These are phyloP conservation scores for Apodemia zela DNA, from an alignment of 2,888 invertebrate genomes.

Conservation along the genomic window DNA sequence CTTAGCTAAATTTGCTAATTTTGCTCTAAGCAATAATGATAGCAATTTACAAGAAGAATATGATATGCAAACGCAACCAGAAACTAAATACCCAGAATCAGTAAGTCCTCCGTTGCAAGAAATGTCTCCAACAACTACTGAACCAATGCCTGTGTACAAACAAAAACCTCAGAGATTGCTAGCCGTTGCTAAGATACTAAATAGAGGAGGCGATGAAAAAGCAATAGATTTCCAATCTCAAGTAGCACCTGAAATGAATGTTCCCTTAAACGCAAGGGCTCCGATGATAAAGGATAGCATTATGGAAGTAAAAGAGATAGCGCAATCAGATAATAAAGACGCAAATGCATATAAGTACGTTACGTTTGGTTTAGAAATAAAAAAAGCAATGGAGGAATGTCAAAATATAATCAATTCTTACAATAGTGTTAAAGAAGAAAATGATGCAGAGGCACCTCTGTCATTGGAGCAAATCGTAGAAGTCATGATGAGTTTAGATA, in stretches of 20 bases:
- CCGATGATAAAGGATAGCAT: constrained; percentile 33
- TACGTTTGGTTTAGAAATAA: constrained; percentile 65
- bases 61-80: constrained; percentile 31
- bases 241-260: constrained; percentile 44
- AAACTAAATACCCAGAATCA: constrained; percentile 56
- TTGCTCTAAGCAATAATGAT: constrained; percentile 49
- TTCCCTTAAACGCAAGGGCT: constrained; percentile 52
- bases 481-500: constrained; percentile 66
- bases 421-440: constrained; percentile 50
- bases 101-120: constrained; percentile 70
- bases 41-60: constrained; percentile 37
- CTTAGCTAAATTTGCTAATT: constrained; percentile 61
- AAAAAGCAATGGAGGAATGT: constrained; percentile 72
- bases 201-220: constrained; percentile 37
- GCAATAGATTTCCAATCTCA: constrained; percentile 43
- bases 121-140: constrained; percentile 61
- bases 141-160: constrained; percentile 53
- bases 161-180: constrained; percentile 58
- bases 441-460: constrained; percentile 43
- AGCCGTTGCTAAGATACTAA: constrained; percentile 55
- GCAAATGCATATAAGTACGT: constrained; percentile 57
- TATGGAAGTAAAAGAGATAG: constrained; percentile 10
- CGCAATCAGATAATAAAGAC: constrained; percentile 39
- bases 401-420: constrained; percentile 71
- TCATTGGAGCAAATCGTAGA: constrained; percentile 67